phyloP scores from a whole-genome alignment of 2,888 invertebrate species.

The Leucoma salicis region DNA sequence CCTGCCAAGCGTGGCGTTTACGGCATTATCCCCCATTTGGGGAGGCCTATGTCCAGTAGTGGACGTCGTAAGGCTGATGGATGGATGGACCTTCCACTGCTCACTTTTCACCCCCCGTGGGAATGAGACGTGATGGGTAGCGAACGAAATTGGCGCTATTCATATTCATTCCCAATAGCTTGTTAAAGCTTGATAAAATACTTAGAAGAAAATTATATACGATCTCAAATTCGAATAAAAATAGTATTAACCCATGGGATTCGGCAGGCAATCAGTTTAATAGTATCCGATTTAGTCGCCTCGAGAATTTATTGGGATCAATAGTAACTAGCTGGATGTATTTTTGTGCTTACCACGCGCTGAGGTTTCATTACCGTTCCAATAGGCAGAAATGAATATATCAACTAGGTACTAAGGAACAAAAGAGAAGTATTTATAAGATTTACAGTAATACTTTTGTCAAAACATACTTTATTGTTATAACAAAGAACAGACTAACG shows the following conservation, averaged over 20 bases:
- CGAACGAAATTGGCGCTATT: no score
- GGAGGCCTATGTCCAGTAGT: no score
- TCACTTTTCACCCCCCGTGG: no score
- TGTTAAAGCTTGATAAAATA: no score
- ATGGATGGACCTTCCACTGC: no score
- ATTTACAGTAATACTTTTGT: constrained; percentile 22
- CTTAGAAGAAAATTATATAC: constrained; percentile 4
- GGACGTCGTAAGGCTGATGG: no score
- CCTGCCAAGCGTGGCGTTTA: no score
- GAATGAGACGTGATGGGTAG: no score
- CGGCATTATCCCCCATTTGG: no score
- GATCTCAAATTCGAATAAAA: constrained; percentile 25
- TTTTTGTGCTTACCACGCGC: constrained; percentile 50
- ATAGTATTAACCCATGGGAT: constrained; percentile 28
- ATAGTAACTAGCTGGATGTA: constrained; percentile 50
- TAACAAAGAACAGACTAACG: no score
- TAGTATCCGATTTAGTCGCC: constrained; percentile 49
- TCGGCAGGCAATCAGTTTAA: constrained; percentile 50
- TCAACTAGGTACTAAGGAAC: neutral
- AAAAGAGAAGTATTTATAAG: constrained; percentile 2
- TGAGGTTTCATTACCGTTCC: constrained; percentile 33
- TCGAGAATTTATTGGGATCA: constrained; percentile 50
- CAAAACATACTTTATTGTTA: neutral
- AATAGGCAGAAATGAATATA: constrained; percentile 17
- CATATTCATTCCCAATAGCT: no score